These are phyloP conservation scores for Neelides folsomi DNA, from an alignment of 2,888 invertebrate species.

Conservation along the genomic window DNA sequence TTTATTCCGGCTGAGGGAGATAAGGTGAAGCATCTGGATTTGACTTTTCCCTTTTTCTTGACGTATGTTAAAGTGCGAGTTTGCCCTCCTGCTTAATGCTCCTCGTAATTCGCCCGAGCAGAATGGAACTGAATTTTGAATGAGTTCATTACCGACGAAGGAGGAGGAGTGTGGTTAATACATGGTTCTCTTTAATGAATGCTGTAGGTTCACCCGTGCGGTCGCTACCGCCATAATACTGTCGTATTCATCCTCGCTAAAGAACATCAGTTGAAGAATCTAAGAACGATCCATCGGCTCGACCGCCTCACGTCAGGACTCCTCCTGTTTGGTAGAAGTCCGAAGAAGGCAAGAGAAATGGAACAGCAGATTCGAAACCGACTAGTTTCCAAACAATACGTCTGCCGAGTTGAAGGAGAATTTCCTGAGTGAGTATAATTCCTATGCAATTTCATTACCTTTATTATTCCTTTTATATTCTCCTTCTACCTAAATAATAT, in stretches of 20 bases:
- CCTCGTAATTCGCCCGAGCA: too few species aligned
- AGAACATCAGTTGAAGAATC: conserved; percentile 84
- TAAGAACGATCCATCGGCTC: conserved; percentile 85
- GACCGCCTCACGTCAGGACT: conserved; percentile 93
- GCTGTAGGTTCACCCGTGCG: conserved; percentile 85
- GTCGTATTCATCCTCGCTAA: conserved; percentile 92
- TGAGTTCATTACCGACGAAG: too few species aligned
- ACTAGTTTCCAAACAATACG: conserved; percentile 86
- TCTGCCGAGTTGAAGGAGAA: conserved; percentile 84
- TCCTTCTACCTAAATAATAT: too few species aligned
- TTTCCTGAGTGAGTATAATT: conserved; percentile 67
- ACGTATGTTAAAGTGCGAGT: too few species aligned
- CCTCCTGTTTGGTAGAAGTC: conserved; percentile 81
- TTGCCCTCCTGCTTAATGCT: too few species aligned
- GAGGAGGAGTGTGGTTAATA: too few species aligned
- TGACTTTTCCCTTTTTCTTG: too few species aligned
- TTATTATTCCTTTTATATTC: too few species aligned
- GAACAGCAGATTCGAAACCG: conserved; percentile 84
- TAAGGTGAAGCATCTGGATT: too few species aligned
- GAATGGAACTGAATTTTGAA: too few species aligned
- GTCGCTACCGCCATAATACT: conserved; percentile 93
- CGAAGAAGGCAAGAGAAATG: conserved; percentile 85
- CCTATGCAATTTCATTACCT: too few species aligned
- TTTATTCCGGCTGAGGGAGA: too few species aligned
- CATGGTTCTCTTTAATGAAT: conserved; percentile 1